Base-by-base conservation (phyloP, 2,797 vertebrate species). In the Falco novaeseelandiae region DNA sequence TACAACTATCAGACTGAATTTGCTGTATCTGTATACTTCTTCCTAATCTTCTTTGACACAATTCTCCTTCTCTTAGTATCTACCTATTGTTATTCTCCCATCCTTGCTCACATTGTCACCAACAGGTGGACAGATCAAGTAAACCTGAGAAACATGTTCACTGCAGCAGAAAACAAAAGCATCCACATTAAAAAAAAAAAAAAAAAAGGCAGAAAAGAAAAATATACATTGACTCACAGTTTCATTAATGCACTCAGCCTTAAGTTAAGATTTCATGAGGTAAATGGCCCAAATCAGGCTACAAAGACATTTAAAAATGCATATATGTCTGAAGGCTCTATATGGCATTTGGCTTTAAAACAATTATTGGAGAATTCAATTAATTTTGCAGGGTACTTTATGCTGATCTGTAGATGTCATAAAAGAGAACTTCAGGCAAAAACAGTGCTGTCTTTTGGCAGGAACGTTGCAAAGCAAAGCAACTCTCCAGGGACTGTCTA, bases 261-360 rank as follows among this genome's bases (percentile, higher is more conserved):
- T 89, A 83, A 94, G 67, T 63, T 87, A 66, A 82, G 81, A 89
- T 92, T 85, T 93, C 2, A 2, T 85, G 83, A 96, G 48, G 92
- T 80, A 96, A 97, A 95, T 90, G 89, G 84, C 48, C 89, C 90
- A 95, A 89, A 93, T 95, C 80, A 87, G 63, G 71, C 78, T 93
- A 93, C 74, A 94, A 87, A 94, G 90, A 59, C 78, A 83, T 96
- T 93, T 96, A 49, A 83, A 94, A 96, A 96, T 54, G 69, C 76
- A 34, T 74, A 66, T 92, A 32, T 93, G 49, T 92, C 95, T 97
- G 89, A 85, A 77, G 92, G 90, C 77, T 92, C 20, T 87, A 19
- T 70, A 87, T 92, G 89, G 83, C 86, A 96, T 96, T 95, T 96
- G 96, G 86, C 83, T 94, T 95, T 93, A 93, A 87, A 96, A 94